Evolutionary conservation across 1,140 invertebrate species (phyloP).

Genomic region (Aporrectodea caliginosa): DNA sequence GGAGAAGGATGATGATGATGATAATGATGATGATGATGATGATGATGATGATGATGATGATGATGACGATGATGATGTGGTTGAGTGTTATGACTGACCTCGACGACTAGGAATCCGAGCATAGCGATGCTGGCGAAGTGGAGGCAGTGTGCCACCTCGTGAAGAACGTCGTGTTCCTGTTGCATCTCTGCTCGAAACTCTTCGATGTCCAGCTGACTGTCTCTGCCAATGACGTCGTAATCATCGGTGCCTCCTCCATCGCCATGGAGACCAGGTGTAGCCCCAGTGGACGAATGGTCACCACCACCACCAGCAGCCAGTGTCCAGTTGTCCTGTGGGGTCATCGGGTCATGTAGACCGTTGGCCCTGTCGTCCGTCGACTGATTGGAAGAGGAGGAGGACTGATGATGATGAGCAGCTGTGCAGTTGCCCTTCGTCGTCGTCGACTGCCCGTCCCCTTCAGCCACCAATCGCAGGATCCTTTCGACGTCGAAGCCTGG

Average conservation of each 20-base stretch:
- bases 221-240: no score
- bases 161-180: slow-evolving; percentile 27
- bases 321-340: not conserved
- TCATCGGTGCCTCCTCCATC: not conserved
- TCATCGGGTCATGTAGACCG: not conserved
- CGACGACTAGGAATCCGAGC: slow-evolving; percentile 32
- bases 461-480: not conserved
- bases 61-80: no score
- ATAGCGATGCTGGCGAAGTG: slow-evolving; percentile 35
- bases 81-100: no score
- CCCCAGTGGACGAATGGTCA: not conserved
- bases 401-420: no score
- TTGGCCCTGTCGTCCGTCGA: no score
- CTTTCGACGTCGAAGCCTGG: not conserved
- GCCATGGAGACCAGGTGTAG: not conserved
- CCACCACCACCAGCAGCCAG: not conserved
- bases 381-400: not conserved
- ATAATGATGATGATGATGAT: no score
- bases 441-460: no score
- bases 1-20: no score
- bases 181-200: not conserved
- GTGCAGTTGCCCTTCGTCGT: not conserved
- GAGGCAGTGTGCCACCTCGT: slow-evolving; percentile 28
- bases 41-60: no score
- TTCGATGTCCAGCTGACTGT: not conserved